Conservation (phyloP, 2,888 invertebrate genomes). For the Thyatira batis region DNA sequence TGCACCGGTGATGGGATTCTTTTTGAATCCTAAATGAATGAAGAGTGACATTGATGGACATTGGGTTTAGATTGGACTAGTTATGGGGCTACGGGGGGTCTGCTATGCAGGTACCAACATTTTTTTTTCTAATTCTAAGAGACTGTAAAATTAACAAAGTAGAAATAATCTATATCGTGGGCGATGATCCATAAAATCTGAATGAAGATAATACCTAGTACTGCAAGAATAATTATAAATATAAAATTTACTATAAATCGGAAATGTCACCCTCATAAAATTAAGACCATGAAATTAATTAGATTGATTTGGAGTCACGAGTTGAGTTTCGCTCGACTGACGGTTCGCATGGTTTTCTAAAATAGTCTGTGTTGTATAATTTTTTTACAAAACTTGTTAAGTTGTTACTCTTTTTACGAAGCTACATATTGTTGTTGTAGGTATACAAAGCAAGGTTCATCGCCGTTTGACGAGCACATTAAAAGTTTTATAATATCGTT, state of each 20-base stretch:
- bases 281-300: too few species aligned
- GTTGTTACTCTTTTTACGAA: neutral
- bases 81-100: slow-evolving; percentile 31
- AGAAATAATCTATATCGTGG: too few species aligned
- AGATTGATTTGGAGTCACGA: too few species aligned
- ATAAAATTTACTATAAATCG: too few species aligned
- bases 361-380: neutral
- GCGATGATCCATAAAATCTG: too few species aligned
- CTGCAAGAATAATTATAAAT: too few species aligned
- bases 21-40: slow-evolving; percentile 44
- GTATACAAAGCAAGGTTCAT: slow-evolving; percentile 40
- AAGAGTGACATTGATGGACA: slow-evolving; percentile 68
- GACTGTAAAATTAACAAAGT: neutral
- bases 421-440: neutral
- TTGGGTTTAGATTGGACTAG: slow-evolving; percentile 23
- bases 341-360: too few species aligned
- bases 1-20: slow-evolving; percentile 42
- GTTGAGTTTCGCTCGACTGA: too few species aligned
- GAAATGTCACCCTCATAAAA: too few species aligned
- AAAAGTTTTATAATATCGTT: slow-evolving; percentile 62
- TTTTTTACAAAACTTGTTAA: neutral
- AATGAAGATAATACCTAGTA: too few species aligned
- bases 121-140: slow-evolving; percentile 19
- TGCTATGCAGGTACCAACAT: slow-evolving; percentile 10
- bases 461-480: slow-evolving; percentile 55